These are phyloP conservation scores for Dasyornis broadbenti DNA, from an alignment of 2,113 vertebrate genomes.

Conservation along the genomic window DNA sequence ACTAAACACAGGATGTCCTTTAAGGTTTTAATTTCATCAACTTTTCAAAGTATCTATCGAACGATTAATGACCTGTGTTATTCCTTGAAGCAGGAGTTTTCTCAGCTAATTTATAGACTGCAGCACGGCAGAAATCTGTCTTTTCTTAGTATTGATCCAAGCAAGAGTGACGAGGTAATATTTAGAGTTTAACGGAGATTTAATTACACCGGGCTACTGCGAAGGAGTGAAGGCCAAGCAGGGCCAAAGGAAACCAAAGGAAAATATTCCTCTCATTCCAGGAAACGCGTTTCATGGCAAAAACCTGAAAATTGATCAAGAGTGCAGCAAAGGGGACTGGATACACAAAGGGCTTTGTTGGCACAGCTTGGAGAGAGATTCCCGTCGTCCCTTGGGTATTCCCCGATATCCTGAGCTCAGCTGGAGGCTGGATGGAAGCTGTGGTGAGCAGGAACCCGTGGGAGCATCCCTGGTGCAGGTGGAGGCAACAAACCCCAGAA, in stretches of 20 bases:
- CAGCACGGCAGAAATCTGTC: neutral
- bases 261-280: neutral
- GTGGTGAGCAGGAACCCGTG: neutral
- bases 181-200: neutral
- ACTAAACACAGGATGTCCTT: neutral
- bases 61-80: neutral
- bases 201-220: neutral
- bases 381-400: neutral
- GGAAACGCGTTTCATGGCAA: neutral
- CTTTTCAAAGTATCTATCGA: neutral
- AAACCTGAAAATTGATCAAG: neutral
- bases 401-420: rapidly evolving
- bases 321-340: neutral
- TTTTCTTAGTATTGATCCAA: neutral
- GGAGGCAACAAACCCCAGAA: neutral
- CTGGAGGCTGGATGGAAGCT: neutral
- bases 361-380: neutral
- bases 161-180: neutral
- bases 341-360: neutral
- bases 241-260: neutral
- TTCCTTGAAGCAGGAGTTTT: neutral
- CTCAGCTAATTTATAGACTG: neutral
- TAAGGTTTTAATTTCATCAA: neutral
- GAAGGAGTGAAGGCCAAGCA: neutral
- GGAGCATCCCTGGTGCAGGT: neutral